Conservation (phyloP, 2,113 vertebrate species). For the Ictalurus punctatus region DNA sequence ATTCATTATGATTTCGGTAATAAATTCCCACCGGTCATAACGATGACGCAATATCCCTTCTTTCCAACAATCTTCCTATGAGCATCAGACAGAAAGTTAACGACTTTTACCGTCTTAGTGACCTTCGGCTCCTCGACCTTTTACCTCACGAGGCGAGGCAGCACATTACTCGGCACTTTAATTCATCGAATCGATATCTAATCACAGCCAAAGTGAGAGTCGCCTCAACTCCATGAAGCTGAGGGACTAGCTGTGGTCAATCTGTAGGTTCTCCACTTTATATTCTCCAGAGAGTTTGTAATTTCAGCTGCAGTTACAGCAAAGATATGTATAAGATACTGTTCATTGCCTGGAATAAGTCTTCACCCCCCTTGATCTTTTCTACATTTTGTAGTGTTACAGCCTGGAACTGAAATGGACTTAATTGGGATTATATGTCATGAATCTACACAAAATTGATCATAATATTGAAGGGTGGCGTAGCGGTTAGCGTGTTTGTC, state of each 20-base stretch:
- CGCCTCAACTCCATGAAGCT: not conserved
- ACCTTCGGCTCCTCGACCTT: not conserved
- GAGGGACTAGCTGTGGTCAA: not conserved
- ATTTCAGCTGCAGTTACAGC: not conserved
- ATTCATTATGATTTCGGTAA: not conserved
- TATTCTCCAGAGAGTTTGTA: not conserved
- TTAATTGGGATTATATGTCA: not conserved
- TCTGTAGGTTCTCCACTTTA: too few relatives aligned
- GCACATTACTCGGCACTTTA: not conserved
- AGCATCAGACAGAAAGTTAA: not conserved
- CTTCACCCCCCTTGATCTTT: not conserved
- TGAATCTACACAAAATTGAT: not conserved
- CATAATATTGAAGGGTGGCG: not conserved
- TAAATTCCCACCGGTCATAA: not conserved
- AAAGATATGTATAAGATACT: not conserved
- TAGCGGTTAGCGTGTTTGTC: too few relatives aligned
- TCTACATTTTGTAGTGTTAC: not conserved
- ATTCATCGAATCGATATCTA: constrained; percentile 22
- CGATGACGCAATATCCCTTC: not conserved
- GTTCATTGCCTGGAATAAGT: not conserved
- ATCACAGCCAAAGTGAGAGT: not conserved
- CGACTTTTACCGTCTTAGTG: not conserved
- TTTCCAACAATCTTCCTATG: not conserved
- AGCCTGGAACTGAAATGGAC: not conserved
- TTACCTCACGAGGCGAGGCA: not conserved